phyloP scores from a whole-genome alignment of 2,888 invertebrate species.

The Argyresthia goedartella region DNA sequence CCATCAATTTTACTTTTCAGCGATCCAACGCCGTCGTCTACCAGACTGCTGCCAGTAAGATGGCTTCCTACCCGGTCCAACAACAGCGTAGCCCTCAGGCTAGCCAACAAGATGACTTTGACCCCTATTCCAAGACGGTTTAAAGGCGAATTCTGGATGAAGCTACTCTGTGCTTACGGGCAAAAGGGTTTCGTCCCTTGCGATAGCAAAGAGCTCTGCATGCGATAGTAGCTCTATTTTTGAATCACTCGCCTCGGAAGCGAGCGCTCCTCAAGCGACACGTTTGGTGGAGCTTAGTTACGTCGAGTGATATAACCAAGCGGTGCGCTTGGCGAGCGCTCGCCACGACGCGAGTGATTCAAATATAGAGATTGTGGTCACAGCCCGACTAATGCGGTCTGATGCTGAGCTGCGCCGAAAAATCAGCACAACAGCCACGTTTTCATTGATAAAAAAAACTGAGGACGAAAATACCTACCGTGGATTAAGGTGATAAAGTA shows the following conservation, averaged over 20 bases:
- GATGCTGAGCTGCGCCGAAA: no score
- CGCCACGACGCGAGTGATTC: neutral
- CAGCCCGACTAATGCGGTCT: no score
- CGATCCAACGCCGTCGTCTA: slow-evolving; percentile 38
- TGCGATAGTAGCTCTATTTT: no score
- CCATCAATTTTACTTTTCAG: slow-evolving; percentile 22
- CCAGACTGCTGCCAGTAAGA: slow-evolving; percentile 25
- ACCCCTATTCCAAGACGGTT: slow-evolving; percentile 18
- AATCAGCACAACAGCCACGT: no score
- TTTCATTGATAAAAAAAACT: no score
- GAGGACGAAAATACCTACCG: no score
- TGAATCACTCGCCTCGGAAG: no score
- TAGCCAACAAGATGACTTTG: slow-evolving; percentile 25
- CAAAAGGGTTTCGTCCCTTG: slow-evolving; percentile 47
- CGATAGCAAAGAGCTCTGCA: slow-evolving; percentile 21
- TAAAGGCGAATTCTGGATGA: slow-evolving; percentile 27
- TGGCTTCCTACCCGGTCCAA: slow-evolving; percentile 35
- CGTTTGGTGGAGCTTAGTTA: neutral
- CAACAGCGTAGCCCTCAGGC: slow-evolving; percentile 28
- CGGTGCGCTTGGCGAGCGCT: neutral
- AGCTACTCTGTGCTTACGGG: slow-evolving; percentile 43
- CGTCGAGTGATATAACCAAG: neutral
- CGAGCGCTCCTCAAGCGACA: no score
- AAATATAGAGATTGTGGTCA: no score
- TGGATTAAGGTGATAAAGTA: no score